Percentiles rank a stretch among this genome's conserved stretches.
Evolutionary conservation across 2,888 invertebrate genomes (phyloP).

Genomic region (Bugulina stolonifera): DNA sequence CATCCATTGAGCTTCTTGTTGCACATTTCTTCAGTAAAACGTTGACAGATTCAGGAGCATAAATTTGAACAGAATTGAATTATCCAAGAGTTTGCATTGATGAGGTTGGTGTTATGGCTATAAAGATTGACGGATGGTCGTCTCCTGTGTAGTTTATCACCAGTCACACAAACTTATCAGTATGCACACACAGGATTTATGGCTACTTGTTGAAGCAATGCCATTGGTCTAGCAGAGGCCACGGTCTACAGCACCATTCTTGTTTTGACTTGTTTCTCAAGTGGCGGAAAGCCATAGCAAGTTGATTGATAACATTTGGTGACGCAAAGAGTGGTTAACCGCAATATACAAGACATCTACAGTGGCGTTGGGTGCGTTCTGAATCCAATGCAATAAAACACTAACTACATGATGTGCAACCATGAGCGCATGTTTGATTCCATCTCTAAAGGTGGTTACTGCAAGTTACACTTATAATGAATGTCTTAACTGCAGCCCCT

Average conservation of each 20-base stretch:
- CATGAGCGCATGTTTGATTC: too few species aligned
- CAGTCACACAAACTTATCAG: not conserved
- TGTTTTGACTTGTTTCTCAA: slow-evolving; percentile 21
- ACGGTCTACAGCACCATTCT: not conserved
- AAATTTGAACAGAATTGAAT: not conserved
- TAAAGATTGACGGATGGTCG: slow-evolving; percentile 4
- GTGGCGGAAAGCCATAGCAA: slow-evolving; percentile 13
- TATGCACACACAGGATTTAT: too few species aligned
- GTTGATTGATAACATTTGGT: not conserved
- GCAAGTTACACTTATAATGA: too few species aligned
- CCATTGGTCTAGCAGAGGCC: not conserved
- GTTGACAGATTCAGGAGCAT: not conserved
- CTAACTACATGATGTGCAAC: too few species aligned
- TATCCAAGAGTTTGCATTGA: not conserved
- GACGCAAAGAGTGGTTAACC: slow-evolving; percentile 6
- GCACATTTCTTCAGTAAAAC: not conserved
- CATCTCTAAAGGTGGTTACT: too few species aligned
- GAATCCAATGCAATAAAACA: too few species aligned
- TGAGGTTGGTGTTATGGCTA: not conserved
- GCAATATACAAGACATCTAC: not conserved
- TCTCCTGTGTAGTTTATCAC: not conserved
- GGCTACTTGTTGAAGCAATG: too few species aligned
- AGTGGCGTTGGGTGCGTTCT: not conserved
- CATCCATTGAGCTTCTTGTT: not conserved
- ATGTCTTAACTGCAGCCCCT: too few species aligned